Percentiles rank a stretch among this genome's conserved stretches.
Conservation (phyloP, 2,888 invertebrate genomes). For the Epirrita christyi region DNA sequence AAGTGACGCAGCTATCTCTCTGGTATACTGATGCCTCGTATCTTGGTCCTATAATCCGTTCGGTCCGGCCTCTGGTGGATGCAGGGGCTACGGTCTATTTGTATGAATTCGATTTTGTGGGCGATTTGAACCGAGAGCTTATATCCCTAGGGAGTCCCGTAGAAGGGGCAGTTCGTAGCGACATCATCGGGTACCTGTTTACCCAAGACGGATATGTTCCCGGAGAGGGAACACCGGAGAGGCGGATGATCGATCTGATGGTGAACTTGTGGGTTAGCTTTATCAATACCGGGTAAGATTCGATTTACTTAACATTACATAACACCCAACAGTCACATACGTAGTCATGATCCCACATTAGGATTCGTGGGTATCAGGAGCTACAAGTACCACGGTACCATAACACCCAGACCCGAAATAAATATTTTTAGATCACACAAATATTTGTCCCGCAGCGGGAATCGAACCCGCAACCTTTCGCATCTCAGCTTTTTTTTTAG, state of each 20-base stretch:
- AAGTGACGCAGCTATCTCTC: conserved; percentile 49
- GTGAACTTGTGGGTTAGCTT: conserved; percentile 72
- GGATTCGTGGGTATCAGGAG: too few relatives aligned
- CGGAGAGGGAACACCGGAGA: conserved; percentile 42
- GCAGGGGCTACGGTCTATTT: conserved; percentile 77
- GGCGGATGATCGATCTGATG: conserved; percentile 48
- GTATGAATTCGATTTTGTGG: conserved; percentile 83
- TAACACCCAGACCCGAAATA: too few relatives aligned
- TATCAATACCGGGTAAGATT: conserved; percentile 78
- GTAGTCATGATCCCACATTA: too few relatives aligned
- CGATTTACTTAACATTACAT: conserved; percentile 5
- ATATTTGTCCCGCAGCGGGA: too few relatives aligned
- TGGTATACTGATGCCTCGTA: conserved; percentile 65
- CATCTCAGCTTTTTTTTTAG: too few relatives aligned
- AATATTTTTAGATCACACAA: too few relatives aligned
- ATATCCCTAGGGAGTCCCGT: conserved; percentile 60
- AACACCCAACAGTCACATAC: too few relatives aligned
- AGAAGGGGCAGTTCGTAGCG: conserved; percentile 81
- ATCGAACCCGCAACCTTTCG: too few relatives aligned
- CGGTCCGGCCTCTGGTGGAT: conserved; percentile 54
- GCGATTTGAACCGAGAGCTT: conserved; percentile 72
- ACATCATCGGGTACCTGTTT: conserved; percentile 83
- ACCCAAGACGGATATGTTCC: conserved; percentile 44
- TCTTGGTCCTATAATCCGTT: conserved; percentile 58
- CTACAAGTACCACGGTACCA: too few relatives aligned